Conservation (phyloP, 2,797 vertebrate species). For the Coccyzus lansbergi region DNA sequence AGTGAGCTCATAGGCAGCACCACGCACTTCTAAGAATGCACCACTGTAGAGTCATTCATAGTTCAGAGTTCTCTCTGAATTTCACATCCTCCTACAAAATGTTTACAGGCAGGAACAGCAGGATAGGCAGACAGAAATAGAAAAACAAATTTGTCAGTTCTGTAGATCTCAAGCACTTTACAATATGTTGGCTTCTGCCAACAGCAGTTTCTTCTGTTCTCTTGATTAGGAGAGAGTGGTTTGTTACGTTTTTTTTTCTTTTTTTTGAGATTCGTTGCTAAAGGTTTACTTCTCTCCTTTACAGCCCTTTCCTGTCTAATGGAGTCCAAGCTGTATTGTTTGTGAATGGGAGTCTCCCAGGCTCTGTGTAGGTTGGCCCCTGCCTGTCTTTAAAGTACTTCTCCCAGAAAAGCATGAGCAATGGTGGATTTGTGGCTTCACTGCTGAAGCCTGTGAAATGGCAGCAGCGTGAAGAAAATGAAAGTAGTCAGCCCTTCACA, state of each 20-base stretch:
- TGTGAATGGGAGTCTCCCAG: background rate
- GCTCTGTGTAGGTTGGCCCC: slow-evolving; percentile 10
- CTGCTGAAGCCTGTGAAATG: slow-evolving; percentile 17
- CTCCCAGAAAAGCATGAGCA: background rate
- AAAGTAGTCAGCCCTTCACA: background rate
- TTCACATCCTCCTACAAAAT: slow-evolving; percentile 59
- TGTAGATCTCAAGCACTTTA: background rate
- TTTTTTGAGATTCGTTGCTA: background rate
- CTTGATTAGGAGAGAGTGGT: background rate
- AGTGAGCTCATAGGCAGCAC: slow-evolving; percentile 53
- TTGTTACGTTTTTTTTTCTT: too few relatives aligned
- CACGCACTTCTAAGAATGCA: slow-evolving; percentile 41
- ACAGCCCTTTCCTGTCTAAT: background rate
- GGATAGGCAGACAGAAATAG: slow-evolving; percentile 69
- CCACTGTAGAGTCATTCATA: slow-evolving; percentile 39
- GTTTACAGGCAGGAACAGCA: slow-evolving; percentile 52
- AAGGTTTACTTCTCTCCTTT: slow-evolving; percentile 13
- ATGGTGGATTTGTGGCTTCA: background rate
- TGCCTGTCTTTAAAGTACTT: slow-evolving; percentile 11
- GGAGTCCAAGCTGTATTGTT: background rate
- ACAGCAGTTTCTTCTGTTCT: slow-evolving; percentile 18
- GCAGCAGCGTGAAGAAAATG: slow-evolving; percentile 31
- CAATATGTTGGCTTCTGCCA: slow-evolving; percentile 26
- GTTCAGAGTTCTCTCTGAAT: slow-evolving; percentile 53
- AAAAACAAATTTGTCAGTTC: slow-evolving; percentile 50